Percentiles rank a stretch among this genome's conserved stretches.
Evolutionary conservation across 37 sponge, comb jelly and placozoan species (phyloP).

Genomic region (Cliona cf. orientalis): DNA sequence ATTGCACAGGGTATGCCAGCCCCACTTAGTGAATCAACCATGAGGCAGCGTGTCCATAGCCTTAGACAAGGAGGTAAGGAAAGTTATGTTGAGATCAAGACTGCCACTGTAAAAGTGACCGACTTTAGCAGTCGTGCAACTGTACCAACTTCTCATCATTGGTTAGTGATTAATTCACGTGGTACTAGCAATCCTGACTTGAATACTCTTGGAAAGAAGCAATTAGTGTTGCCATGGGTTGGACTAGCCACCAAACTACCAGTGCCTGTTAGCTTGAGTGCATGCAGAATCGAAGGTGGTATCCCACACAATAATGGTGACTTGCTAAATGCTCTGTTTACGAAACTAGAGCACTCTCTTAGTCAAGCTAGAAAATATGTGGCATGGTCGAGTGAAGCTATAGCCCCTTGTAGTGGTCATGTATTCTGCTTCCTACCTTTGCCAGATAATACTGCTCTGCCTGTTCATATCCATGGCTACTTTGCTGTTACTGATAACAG

Average conservation of each 20-base stretch:
- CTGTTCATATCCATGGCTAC: conserved; percentile 86
- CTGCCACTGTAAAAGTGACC: too few species aligned
- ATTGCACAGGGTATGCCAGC: conserved; percentile 8
- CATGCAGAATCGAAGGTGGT: too few species aligned
- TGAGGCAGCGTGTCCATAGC: too few species aligned
- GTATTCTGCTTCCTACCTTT: conserved; percentile 90
- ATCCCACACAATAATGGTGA: background rate
- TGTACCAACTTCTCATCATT: conserved; percentile 10
- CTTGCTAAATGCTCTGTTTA: background rate
- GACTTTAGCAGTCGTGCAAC: too few species aligned
- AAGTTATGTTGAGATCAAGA: too few species aligned
- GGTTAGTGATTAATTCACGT: conserved; percentile 62
- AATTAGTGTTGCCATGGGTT: conserved; percentile 71
- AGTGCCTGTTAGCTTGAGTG: too few species aligned
- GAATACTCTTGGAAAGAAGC: conserved; percentile 24
- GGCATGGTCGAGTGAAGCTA: too few species aligned
- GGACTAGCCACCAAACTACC: conserved; percentile 71
- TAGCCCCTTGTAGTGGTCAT: conserved; percentile 54
- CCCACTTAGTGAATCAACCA: too few species aligned
- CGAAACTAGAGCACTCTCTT: background rate
- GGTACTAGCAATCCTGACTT: conserved; percentile 26
- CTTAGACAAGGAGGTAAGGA: too few species aligned
- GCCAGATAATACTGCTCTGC: conserved; percentile 54
- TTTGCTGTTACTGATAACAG: conserved; percentile 76
- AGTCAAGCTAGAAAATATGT: too few species aligned